Evolutionary conservation across 2,797 vertebrate genomes (phyloP).

Genomic region (Borostomias antarcticus): DNA sequence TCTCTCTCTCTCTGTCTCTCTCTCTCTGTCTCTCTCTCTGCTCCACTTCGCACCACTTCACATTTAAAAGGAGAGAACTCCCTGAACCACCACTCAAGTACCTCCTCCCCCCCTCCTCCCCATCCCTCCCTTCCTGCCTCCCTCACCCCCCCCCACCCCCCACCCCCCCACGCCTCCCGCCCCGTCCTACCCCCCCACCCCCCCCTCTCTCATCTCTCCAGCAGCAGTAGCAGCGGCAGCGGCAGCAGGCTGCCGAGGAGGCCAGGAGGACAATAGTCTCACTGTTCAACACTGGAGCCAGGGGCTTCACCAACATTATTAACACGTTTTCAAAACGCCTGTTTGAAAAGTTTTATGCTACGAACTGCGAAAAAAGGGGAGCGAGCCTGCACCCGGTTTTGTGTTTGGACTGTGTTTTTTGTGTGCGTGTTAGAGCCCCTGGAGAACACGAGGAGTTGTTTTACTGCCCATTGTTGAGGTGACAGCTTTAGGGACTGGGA

Average conservation of each 20-base stretch:
- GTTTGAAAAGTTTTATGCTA: constrained; percentile 64
- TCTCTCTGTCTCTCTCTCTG: not conserved
- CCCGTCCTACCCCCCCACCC: constrained; percentile 48
- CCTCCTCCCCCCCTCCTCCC: not conserved
- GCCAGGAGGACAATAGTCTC: constrained; percentile 79
- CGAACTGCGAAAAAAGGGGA: constrained; percentile 53
- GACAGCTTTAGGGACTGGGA: constrained; percentile 72
- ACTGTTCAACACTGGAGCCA: constrained; percentile 70
- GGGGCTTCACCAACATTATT: constrained; percentile 74
- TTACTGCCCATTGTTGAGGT: constrained; percentile 70
- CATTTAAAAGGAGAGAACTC: constrained; percentile 19
- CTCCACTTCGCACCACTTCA: not conserved
- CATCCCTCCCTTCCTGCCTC: not conserved
- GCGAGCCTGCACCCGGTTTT: constrained; percentile 57
- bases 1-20: not conserved
- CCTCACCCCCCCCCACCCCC: constrained; percentile 10
- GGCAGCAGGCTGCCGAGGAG: constrained; percentile 68
- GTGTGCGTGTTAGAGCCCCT: constrained; percentile 36
- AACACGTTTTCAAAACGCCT: constrained; percentile 76
- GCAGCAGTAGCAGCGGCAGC: too few species aligned
- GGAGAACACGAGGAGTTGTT: constrained; percentile 57
- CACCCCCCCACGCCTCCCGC: constrained; percentile 66
- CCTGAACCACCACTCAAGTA: constrained; percentile 61
- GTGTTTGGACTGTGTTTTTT: constrained; percentile 33
- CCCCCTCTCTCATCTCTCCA: constrained; percentile 72